phyloP scores from a whole-genome alignment of 2,888 invertebrate genomes.

The Dicyrtomina minuta region DNA sequence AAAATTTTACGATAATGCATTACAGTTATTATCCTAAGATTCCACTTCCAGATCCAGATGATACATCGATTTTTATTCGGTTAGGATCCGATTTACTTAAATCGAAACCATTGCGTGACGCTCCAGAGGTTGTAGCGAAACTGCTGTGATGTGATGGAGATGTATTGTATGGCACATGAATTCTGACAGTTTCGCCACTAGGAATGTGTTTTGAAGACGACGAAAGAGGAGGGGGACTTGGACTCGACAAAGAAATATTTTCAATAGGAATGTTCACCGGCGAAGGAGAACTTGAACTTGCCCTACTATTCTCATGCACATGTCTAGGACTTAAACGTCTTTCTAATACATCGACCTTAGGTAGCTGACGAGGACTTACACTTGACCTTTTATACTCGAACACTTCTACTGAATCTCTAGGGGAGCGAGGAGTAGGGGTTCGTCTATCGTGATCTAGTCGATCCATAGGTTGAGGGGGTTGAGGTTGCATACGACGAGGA shows the following conservation, averaged over 20 bases:
- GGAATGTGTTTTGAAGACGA: constrained; percentile 41
- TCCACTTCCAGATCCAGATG: constrained; percentile 35
- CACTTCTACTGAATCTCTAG: constrained; percentile 9
- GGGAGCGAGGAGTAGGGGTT: constrained; percentile 7
- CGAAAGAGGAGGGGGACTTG: constrained; percentile 32
- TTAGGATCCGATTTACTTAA: constrained; percentile 51
- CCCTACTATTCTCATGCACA: constrained; percentile 14
- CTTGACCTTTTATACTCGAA: constrained; percentile 1
- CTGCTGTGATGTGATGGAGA: constrained; percentile 30
- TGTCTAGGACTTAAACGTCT: constrained; percentile 6
- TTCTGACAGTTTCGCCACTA: constrained; percentile 48
- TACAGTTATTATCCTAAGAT: constrained; percentile 24
- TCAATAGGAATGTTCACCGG: constrained; percentile 31
- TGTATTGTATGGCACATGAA: constrained; percentile 52
- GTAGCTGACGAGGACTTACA: constrained; percentile 11
- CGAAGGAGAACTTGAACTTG: constrained; percentile 26
- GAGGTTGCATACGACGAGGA: constrained; percentile 3
- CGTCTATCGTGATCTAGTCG: not conserved
- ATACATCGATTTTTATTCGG: constrained; percentile 52
- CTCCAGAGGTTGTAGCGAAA: constrained; percentile 31
- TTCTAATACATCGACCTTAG: constrained; percentile 15
- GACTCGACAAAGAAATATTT: constrained; percentile 15
- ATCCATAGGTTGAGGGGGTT: constrained; percentile 10
- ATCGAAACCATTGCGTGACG: constrained; percentile 45
- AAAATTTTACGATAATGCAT: constrained; percentile 15